A percentile compares a stretch with the other conserved stretches of the same genome.
phyloP scores from a whole-genome alignment of 2,888 invertebrate genomes.

The Plagodis pulveraria region DNA sequence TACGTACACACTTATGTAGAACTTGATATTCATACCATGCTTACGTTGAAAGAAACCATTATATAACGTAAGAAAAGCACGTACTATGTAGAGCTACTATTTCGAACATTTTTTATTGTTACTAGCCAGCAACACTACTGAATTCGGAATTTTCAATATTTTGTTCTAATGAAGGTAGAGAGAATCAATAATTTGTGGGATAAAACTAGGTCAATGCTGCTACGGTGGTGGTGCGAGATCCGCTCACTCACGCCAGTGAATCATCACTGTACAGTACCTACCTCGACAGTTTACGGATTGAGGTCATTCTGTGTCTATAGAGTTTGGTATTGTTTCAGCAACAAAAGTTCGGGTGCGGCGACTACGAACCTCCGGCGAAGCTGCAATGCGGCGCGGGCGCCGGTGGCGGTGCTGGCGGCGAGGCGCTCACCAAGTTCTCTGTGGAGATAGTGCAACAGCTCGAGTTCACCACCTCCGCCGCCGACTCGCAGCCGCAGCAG shows the following conservation, averaged over 20 bases:
- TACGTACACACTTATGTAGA: constrained; percentile 1
- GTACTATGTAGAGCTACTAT: background rate
- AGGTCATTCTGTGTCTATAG: constrained; percentile 10
- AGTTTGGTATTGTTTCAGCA: constrained; percentile 85
- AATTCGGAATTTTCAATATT: background rate
- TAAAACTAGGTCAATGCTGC: constrained; percentile 6
- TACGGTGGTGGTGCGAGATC: constrained; percentile 1
- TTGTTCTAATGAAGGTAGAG: background rate
- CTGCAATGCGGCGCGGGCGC: constrained; percentile 81
- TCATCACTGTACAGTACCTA: background rate
- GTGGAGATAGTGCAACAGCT: constrained; percentile 97
- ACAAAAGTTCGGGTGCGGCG: constrained; percentile 92
- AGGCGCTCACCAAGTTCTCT: constrained; percentile 90
- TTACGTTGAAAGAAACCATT: constrained; percentile 8
- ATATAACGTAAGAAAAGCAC: constrained; percentile 3
- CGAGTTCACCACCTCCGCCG: constrained; percentile 94
- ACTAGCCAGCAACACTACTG: no score
- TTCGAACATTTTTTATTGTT: no score
- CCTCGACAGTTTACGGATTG: constrained; percentile 3
- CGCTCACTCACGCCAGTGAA: constrained; percentile 3
- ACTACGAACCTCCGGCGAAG: constrained; percentile 92
- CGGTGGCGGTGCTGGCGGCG: constrained; percentile 75
- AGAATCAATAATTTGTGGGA: background rate
- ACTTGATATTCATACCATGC: constrained; percentile 4
- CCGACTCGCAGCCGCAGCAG: constrained; percentile 94